phyloP scores from a whole-genome alignment of 2,888 invertebrate genomes.

The Coenonympha glycerion region DNA sequence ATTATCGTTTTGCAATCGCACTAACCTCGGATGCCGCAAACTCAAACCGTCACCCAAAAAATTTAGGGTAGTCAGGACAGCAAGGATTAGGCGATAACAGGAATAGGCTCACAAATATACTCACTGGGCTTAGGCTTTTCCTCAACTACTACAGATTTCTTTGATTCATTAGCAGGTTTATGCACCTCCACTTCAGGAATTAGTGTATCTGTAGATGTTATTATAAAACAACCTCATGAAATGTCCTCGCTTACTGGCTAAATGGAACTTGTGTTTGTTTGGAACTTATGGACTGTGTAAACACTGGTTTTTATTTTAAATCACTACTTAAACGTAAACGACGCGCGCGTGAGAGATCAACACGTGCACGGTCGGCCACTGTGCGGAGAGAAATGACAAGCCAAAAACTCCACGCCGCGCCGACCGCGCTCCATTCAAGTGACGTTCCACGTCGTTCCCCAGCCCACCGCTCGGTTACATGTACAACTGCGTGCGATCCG shows the following conservation, averaged over 20 bases:
- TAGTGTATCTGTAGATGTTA: slow-evolving; percentile 69
- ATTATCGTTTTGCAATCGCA: slow-evolving; percentile 27
- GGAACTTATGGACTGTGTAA: slow-evolving; percentile 11
- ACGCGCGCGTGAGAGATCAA: slow-evolving; percentile 11
- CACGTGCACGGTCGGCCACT: slow-evolving; percentile 33
- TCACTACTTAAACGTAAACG: slow-evolving; percentile 29
- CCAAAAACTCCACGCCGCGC: slow-evolving; percentile 29
- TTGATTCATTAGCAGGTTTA: slow-evolving; percentile 59
- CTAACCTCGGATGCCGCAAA: slow-evolving; percentile 47
- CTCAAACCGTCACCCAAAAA: slow-evolving; percentile 40
- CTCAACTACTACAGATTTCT: slow-evolving; percentile 58
- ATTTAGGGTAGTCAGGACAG: slow-evolving; percentile 39
- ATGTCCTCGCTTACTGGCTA: slow-evolving; percentile 30
- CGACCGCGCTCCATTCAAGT: slow-evolving; percentile 28
- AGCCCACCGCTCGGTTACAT: slow-evolving; percentile 49
- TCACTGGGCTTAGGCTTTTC: slow-evolving; percentile 67
- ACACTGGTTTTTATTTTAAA: slow-evolving; percentile 30
- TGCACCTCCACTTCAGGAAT: slow-evolving; percentile 68
- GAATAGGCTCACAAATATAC: slow-evolving; percentile 52
- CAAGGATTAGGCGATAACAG: slow-evolving; percentile 42
- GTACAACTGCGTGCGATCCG: slow-evolving; percentile 55
- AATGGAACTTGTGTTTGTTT: slow-evolving; percentile 18
- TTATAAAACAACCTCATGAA: slow-evolving; percentile 58
- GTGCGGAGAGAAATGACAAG: slow-evolving; percentile 45
- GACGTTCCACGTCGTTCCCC: slow-evolving; percentile 44